Evolutionary conservation across 53 echinoderm and acorn worm species (phyloP).

Genomic region (Luidia sarsii): DNA sequence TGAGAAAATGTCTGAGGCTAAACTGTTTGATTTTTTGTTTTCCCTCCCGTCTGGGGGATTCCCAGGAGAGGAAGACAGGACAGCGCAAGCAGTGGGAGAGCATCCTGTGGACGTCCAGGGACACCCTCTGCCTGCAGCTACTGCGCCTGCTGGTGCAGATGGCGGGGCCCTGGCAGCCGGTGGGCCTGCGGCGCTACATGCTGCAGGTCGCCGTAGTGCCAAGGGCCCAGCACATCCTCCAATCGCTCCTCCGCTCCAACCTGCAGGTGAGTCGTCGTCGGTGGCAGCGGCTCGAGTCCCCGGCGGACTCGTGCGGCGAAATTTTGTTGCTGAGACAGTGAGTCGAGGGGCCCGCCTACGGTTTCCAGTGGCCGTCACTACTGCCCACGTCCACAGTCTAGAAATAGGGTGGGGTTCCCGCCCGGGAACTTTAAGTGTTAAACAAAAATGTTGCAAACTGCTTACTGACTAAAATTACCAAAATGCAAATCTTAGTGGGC

Average conservation of each 20-base stretch:
- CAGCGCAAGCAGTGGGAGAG: conserved; percentile 89
- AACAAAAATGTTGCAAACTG: no score
- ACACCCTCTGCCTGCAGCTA: conserved; percentile 87
- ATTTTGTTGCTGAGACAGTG: conserved; percentile 84
- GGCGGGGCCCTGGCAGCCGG: conserved; percentile 86
- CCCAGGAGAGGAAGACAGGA: conserved; percentile 82
- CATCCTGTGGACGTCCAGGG: conserved; percentile 89
- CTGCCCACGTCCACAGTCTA: no score
- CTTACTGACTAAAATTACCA: no score
- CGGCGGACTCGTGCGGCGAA: conserved; percentile 80
- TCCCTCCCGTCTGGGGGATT: no score
- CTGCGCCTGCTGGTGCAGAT: conserved; percentile 89
- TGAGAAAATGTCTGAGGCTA: no score
- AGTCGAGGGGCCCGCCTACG: no score
- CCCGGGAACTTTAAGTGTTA: no score
- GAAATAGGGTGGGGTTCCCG: no score
- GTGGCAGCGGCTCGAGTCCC: conserved; percentile 69
- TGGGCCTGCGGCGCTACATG: conserved; percentile 63
- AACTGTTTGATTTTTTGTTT: no score
- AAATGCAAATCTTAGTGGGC: no score
- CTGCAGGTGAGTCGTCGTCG: conserved; percentile 67
- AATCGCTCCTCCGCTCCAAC: conserved; percentile 78
- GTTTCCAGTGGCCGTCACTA: no score
- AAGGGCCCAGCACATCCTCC: conserved; percentile 73
- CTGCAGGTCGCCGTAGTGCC: conserved; percentile 78